A percentile compares a stretch with the other conserved stretches of the same genome.
phyloP scores from a whole-genome alignment of 2,797 vertebrate genomes.

The Acanthopagrus latus region DNA sequence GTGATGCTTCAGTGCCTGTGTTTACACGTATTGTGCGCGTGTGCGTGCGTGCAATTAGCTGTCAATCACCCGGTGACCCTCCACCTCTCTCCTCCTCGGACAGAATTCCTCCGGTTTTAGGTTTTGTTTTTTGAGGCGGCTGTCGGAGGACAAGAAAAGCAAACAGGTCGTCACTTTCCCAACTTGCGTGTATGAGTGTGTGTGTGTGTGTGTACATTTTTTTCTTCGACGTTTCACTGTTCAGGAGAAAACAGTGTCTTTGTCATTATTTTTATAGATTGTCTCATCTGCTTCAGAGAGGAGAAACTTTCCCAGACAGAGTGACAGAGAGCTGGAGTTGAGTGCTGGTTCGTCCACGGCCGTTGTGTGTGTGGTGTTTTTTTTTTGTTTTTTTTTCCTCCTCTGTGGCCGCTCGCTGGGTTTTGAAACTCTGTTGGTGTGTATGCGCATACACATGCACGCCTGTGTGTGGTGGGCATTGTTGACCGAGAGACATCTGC shows the following conservation, averaged over 20 bases:
- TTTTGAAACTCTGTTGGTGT: constrained; percentile 61
- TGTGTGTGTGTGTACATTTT: constrained; percentile 8
- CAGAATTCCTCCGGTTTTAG: constrained; percentile 76
- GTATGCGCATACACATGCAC: constrained; percentile 51
- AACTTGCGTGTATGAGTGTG: background rate
- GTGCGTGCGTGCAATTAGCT: constrained; percentile 57
- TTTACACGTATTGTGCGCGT: constrained; percentile 23
- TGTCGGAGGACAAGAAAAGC: constrained; percentile 58
- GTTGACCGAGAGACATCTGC: constrained; percentile 90
- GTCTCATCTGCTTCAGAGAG: constrained; percentile 13
- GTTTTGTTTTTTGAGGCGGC: constrained; percentile 68
- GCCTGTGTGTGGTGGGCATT: constrained; percentile 83
- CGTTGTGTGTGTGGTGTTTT: background rate
- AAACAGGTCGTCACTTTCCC: constrained; percentile 66
- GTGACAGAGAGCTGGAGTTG: background rate
- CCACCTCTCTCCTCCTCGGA: constrained; percentile 56
- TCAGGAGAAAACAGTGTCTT: background rate
- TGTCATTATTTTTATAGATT: constrained; percentile 38
- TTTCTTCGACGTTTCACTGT: constrained; percentile 14
- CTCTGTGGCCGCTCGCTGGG: constrained; percentile 44
- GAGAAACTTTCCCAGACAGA: constrained; percentile 28
- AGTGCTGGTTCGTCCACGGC: constrained; percentile 34
- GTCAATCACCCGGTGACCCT: constrained; percentile 75
- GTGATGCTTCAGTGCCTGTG: constrained; percentile 62
- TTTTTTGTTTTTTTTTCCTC: constrained; percentile 11